phyloP scores from a whole-genome alignment of 2,888 invertebrate genomes.

The Tetheella fluctuosa region DNA sequence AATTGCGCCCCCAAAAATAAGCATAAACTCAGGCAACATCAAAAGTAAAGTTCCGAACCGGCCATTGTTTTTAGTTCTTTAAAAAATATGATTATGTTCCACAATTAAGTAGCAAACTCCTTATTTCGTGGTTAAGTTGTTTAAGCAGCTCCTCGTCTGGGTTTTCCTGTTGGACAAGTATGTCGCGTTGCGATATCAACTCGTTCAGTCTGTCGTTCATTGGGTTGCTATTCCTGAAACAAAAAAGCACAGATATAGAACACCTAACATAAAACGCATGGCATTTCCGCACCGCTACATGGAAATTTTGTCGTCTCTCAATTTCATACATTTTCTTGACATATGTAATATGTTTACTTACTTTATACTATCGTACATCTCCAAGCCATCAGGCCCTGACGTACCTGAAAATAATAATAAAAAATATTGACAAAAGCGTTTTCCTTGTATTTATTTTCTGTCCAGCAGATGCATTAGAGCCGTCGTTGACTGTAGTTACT shows the following conservation, averaged over 20 bases:
- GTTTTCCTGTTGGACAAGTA: slow-evolving; percentile 72
- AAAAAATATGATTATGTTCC: slow-evolving; percentile 50
- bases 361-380: slow-evolving; percentile 60
- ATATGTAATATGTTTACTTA: slow-evolving; percentile 39
- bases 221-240: slow-evolving; percentile 57
- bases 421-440: not conserved
- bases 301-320: too few relatives aligned
- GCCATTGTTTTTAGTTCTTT: too few relatives aligned
- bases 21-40: too few relatives aligned
- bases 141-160: slow-evolving; percentile 75
- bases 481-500: too few relatives aligned
- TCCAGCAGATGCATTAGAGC: too few relatives aligned
- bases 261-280: too few relatives aligned
- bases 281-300: too few relatives aligned
- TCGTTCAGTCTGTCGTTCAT: slow-evolving; percentile 70
- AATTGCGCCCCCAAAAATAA: too few relatives aligned
- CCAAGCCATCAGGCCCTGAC: slow-evolving; percentile 54
- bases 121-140: slow-evolving; percentile 81
- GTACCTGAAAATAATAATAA: slow-evolving; percentile 46
- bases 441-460: not conserved
- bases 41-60: too few relatives aligned
- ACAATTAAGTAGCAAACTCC: slow-evolving; percentile 73
- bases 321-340: too few relatives aligned
- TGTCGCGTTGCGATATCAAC: slow-evolving; percentile 77
- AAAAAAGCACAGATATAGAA: slow-evolving; percentile 1